Percentiles rank a stretch among this genome's conserved stretches.
Evolutionary conservation across 2,797 vertebrate genomes (phyloP).

Genomic region (Channallabes apus): DNA sequence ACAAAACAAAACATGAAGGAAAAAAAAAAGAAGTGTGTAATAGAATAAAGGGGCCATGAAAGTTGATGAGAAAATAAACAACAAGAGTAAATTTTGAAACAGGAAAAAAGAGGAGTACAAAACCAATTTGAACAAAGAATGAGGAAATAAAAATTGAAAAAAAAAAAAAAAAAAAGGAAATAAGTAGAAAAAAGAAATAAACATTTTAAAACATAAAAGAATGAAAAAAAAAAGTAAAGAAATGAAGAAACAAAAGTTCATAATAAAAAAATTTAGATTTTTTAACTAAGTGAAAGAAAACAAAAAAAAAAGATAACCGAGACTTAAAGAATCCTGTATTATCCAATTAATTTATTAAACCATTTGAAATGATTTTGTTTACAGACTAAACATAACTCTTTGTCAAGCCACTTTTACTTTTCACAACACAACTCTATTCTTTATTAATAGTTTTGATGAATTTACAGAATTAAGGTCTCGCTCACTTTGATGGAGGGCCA

Average conservation of each 20-base stretch:
- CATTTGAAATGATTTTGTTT: too few relatives aligned
- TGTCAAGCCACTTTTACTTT: background rate
- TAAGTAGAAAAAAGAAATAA: background rate
- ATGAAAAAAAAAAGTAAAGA: background rate
- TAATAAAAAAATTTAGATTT: background rate
- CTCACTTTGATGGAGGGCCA: constrained; percentile 98
- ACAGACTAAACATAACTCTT: background rate
- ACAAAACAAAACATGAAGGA: background rate
- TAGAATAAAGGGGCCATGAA: background rate
- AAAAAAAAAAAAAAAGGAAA: background rate
- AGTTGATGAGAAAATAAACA: background rate
- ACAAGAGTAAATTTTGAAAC: background rate
- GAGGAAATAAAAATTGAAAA: background rate
- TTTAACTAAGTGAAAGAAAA: background rate
- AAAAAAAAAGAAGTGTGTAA: background rate
- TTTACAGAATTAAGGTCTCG: background rate
- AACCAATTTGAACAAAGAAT: too few relatives aligned
- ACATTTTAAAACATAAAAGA: background rate
- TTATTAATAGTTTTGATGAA: background rate
- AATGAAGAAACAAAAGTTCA: background rate
- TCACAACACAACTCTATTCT: background rate
- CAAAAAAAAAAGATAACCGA: too few relatives aligned
- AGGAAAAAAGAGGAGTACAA: too few relatives aligned
- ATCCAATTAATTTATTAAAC: too few relatives aligned
- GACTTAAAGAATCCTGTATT: too few relatives aligned